phyloP scores from a whole-genome alignment of 2,888 invertebrate genomes.

The Salticus scenicus region DNA sequence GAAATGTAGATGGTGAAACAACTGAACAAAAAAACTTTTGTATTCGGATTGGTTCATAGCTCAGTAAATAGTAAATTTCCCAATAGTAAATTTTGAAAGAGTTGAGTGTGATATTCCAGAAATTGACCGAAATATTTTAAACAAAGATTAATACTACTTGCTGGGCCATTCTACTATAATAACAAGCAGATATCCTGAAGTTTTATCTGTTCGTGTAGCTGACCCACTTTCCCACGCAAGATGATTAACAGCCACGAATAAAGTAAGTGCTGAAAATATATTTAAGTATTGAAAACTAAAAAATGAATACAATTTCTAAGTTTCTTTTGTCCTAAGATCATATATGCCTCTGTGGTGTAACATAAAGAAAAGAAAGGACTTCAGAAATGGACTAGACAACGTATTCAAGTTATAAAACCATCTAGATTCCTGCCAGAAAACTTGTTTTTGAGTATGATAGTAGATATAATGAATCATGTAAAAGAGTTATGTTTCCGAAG shows the following conservation, averaged over 20 bases:
- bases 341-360: background rate
- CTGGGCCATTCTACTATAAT: background rate
- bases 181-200: background rate
- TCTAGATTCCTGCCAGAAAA: background rate
- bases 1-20: background rate
- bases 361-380: background rate
- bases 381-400: background rate
- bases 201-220: background rate
- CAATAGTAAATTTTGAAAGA: background rate
- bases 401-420: background rate
- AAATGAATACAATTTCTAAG: background rate
- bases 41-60: background rate
- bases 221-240: background rate
- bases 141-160: background rate
- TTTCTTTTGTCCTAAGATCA: background rate
- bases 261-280: background rate
- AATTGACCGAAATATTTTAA: background rate
- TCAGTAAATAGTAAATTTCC: background rate
- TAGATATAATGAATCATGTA: background rate
- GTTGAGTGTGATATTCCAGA: background rate
- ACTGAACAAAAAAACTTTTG: background rate
- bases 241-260: background rate
- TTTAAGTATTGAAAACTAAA: background rate
- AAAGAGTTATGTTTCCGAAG: background rate
- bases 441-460: constrained; percentile 1